Conservation (phyloP, 2,113 vertebrate species). For the Sylvicapra grimmia region DNA sequence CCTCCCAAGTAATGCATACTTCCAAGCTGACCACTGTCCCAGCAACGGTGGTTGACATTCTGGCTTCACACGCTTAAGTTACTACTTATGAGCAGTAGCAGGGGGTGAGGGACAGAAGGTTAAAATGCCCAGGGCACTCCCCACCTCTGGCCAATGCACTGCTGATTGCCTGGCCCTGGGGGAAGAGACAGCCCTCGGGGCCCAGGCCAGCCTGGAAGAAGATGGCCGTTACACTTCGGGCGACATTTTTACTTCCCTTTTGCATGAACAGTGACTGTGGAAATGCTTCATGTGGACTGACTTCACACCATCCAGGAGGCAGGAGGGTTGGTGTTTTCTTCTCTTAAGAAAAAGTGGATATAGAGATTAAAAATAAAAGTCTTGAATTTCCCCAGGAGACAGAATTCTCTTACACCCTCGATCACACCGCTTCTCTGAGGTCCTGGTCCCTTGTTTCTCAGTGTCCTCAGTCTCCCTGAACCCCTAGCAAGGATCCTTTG, state of each 20-base stretch:
- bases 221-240: background rate
- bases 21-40: conserved; percentile 23
- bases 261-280: background rate
- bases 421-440: background rate
- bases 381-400: background rate
- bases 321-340: background rate
- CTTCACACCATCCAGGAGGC: background rate
- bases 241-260: background rate
- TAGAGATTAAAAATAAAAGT: background rate
- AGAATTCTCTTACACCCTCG: background rate
- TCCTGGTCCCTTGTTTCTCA: background rate
- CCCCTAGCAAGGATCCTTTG: background rate
- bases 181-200: background rate
- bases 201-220: background rate
- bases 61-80: background rate
- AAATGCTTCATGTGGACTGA: background rate
- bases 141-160: background rate
- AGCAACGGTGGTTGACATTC: background rate
- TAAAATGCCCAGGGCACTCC: background rate
- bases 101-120: background rate
- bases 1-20: background rate
- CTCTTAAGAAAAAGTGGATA: background rate
- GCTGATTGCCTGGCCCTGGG: background rate
- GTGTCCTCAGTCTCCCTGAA: background rate
- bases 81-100: background rate